phyloP scores from a whole-genome alignment of 2,113 vertebrate species.

The Gymnorhina tibicen region DNA sequence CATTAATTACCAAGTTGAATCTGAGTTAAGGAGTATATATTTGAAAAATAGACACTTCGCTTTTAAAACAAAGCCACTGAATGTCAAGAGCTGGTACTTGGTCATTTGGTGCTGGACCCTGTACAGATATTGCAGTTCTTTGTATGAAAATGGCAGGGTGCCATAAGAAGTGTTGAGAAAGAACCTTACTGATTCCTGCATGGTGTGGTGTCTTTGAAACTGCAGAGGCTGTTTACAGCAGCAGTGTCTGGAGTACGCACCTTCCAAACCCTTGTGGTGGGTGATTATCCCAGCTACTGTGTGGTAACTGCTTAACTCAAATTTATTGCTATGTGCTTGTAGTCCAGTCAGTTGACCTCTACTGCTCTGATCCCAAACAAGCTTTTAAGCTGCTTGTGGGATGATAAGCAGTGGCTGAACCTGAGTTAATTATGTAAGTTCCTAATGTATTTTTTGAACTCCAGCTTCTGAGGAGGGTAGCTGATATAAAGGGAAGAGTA shows the following conservation, averaged over 20 bases:
- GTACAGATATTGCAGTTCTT: not conserved
- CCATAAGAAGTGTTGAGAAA: not conserved
- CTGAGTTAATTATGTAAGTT: not conserved
- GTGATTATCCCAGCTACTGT: not conserved
- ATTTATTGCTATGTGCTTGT: not conserved
- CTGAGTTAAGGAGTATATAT: not conserved
- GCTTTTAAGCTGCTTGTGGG: not conserved
- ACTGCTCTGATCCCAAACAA: not conserved
- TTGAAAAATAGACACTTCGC: not conserved
- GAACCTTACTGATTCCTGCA: not conserved
- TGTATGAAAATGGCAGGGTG: not conserved
- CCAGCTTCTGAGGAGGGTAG: not conserved
- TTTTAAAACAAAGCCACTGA: not conserved
- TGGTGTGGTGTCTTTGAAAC: not conserved
- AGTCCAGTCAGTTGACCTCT: not conserved
- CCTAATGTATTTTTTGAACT: not conserved
- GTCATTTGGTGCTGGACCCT: not conserved
- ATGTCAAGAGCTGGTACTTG: not conserved
- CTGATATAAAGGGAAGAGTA: not conserved
- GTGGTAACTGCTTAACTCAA: not conserved
- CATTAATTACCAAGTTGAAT: not conserved
- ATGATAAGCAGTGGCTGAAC: not conserved
- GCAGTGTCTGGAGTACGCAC: rapidly evolving
- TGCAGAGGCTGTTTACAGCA: not conserved
- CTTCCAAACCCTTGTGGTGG: not conserved